Base-by-base conservation (phyloP, 1,140 invertebrate genomes). In the Lepidurus arcticus region DNA sequence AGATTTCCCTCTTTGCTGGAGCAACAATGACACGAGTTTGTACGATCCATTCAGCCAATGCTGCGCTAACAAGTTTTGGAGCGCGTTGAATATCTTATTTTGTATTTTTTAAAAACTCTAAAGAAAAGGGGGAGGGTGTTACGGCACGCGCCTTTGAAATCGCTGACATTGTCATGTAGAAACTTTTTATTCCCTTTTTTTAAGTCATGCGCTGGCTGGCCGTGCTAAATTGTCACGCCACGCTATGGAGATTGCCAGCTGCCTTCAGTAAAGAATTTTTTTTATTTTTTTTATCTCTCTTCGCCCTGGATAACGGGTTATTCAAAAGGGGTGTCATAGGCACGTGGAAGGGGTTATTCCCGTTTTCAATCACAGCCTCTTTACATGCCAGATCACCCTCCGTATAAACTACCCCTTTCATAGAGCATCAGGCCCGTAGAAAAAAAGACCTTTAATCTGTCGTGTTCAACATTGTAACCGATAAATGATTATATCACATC, bases 261-360 rank as follows among this genome's bases (percentile, higher is more conserved):
- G 53, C 53, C 16, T 65, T 65, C 53, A 3, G 53, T 65, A 65
- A 65, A 65, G 53, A 65, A 21, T 76, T 76, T 47, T 76, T 26
- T 76, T 76, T 76, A 3, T 43, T 42, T 76, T 13, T 13, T 34
- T 76, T 42, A 24, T n/a, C n/a, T 11, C 45, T 45, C 45, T 45
- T 7, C 11, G 5, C 74, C 34, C 74, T 75, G 7, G 26, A 21
- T 75, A 42, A n/a, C 16, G 7, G 74, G 44, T 24, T 44, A 76
- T 43, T 76, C 9, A 21, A 76, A 75, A 34, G 26, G 76, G 76
- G 53, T 65, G 53, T 65, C 53, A 65, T 65, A 65, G 53, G n/a
- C 53, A 65, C 53, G 53, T 65, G 53, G 53, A 65, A 65, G 53
- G 53, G 53, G 53, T 65, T 65, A 65, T 21, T 21, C n/a, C 53